Evolutionary conservation across 2,888 invertebrate species (phyloP).

Genomic region (Alloscopus bannaensis): DNA sequence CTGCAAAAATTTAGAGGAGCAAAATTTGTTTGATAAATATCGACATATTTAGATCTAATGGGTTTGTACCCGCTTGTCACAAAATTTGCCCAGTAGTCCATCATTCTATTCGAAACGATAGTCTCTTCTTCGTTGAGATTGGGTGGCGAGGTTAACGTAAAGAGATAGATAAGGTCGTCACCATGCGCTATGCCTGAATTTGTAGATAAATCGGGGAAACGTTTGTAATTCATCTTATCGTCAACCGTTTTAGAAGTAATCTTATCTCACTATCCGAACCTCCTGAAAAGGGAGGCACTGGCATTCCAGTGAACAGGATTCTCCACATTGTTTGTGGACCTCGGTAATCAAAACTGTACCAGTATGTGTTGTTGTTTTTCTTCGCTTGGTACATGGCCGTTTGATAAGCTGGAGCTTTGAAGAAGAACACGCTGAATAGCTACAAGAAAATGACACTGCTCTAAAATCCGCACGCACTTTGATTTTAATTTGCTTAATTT

Average conservation of each 20-base stretch:
- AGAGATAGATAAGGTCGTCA: conserved; percentile 80
- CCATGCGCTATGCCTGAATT: conserved; percentile 79
- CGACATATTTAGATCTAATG: conserved; percentile 11
- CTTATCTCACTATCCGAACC: conserved; percentile 17
- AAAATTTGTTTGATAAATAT: neutral
- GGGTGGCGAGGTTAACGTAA: conserved; percentile 74
- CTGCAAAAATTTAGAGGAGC: neutral
- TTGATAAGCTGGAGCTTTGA: conserved; percentile 77
- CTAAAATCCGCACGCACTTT: neutral
- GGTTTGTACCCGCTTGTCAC: conserved; percentile 73
- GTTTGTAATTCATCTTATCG: neutral
- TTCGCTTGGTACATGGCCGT: conserved; percentile 75
- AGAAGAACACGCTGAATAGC: conserved; percentile 76
- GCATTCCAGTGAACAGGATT: conserved; percentile 71
- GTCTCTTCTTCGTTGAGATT: conserved; percentile 65
- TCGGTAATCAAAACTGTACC: conserved; percentile 78
- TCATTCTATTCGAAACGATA: conserved; percentile 77
- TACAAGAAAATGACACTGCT: conserved; percentile 71
- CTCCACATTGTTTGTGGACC: conserved; percentile 74
- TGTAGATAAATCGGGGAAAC: neutral
- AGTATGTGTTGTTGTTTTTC: conserved; percentile 75
- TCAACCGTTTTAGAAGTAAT: neutral
- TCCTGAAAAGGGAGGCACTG: conserved; percentile 53
- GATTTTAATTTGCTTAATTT: neutral
- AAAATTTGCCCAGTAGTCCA: conserved; percentile 77